These are phyloP conservation scores for Lutjanus erythropterus DNA, from an alignment of 2,113 vertebrate species.

Conservation along the genomic window DNA sequence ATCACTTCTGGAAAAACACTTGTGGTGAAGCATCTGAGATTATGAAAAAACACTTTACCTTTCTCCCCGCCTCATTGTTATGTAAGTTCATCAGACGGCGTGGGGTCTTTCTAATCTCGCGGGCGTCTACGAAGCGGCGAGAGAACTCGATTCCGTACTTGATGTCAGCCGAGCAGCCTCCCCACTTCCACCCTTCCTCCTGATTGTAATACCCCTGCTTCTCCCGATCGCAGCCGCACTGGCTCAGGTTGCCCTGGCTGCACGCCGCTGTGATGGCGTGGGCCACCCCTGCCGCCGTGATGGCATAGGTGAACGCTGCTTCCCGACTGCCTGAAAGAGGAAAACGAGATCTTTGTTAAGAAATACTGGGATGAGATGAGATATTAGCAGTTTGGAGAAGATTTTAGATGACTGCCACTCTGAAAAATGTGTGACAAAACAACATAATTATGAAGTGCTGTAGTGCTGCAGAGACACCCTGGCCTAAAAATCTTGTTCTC, in stretches of 20 bases:
- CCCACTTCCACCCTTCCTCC: constrained; percentile 99
- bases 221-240: constrained; percentile 98
- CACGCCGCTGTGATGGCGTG: constrained; percentile 97
- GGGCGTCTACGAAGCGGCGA: constrained; percentile 96
- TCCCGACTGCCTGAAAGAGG: constrained; percentile 94
- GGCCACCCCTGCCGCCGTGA: constrained; percentile 96
- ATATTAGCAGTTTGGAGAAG: neutral
- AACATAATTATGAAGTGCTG: too few relatives aligned
- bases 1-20: neutral
- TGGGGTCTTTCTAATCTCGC: constrained; percentile 98
- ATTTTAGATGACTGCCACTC: neutral
- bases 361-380: neutral
- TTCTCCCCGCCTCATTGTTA: constrained; percentile 98
- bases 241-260: constrained; percentile 99
- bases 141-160: constrained; percentile 99
- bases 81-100: constrained; percentile 99
- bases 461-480: too few relatives aligned
- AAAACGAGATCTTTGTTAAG: constrained; percentile 46
- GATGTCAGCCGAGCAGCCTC: constrained; percentile 98
- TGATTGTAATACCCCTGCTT: constrained; percentile 99
- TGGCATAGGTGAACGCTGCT: constrained; percentile 98
- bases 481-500: too few relatives aligned
- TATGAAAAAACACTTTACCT: constrained; percentile 85
- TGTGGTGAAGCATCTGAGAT: neutral
- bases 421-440: too few relatives aligned